Percentiles rank a stretch among this genome's conserved stretches.
Conservation (phyloP, 1,140 invertebrate species). For the Calliopsis andreniformis region DNA sequence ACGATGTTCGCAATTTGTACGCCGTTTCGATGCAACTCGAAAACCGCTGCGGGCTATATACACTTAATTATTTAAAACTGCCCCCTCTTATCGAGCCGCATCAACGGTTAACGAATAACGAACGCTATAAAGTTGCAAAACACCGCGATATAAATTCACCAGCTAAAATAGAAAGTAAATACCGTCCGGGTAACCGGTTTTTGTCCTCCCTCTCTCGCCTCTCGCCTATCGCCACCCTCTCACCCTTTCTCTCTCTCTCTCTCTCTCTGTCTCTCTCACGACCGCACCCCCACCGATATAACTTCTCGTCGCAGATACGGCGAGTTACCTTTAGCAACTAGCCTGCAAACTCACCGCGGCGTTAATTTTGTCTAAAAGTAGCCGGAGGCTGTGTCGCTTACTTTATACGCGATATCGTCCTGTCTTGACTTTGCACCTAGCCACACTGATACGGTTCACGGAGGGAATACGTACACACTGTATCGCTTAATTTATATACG, state of each 20-base stretch:
- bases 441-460: constrained; percentile 25
- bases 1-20: constrained; percentile 38
- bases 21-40: neutral
- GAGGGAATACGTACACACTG: neutral
- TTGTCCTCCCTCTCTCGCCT: constrained; percentile 10
- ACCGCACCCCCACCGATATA: neutral
- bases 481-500: constrained; percentile 25
- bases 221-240: constrained; percentile 4
- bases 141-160: constrained; percentile 40
- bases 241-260: neutral
- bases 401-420: constrained; percentile 60
- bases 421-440: constrained; percentile 58
- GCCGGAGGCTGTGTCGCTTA: constrained; percentile 57
- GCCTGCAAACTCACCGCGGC: constrained; percentile 53
- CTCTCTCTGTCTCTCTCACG: neutral
- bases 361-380: constrained; percentile 52
- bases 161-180: constrained; percentile 48
- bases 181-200: constrained; percentile 35
- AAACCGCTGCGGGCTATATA: constrained; percentile 3
- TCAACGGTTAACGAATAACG: constrained; percentile 42
- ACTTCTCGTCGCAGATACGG: constrained; percentile 48
- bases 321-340: constrained; percentile 45
- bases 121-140: constrained; percentile 53
- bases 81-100: constrained; percentile 31
- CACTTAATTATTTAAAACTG: constrained; percentile 51